Percentiles rank a stretch among this genome's conserved stretches.
phyloP scores from a whole-genome alignment of 2,888 invertebrate genomes.

The Campaea margaritaria region DNA sequence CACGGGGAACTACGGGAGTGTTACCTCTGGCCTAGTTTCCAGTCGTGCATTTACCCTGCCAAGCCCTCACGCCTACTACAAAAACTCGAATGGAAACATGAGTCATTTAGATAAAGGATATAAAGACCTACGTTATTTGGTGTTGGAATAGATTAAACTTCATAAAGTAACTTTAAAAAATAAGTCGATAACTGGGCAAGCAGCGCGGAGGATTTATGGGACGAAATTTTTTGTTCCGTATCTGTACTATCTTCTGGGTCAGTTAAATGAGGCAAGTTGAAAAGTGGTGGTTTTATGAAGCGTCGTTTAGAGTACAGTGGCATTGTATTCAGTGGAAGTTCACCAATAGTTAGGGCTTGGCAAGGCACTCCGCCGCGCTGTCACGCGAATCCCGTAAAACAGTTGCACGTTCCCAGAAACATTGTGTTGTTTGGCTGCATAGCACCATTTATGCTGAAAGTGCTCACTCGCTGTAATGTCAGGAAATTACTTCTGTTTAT shows the following conservation, averaged over 20 bases:
- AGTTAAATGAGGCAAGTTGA: conserved; percentile 15
- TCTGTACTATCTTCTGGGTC: conserved; percentile 16
- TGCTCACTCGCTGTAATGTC: conserved; percentile 55
- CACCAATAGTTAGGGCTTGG: conserved; percentile 43
- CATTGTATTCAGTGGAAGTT: conserved; percentile 26
- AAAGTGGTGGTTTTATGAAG: conserved; percentile 20
- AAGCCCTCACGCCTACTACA: conserved; percentile 41
- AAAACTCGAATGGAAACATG: conserved; percentile 53
- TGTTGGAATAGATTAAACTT: conserved; percentile 33
- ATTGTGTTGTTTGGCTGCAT: conserved; percentile 59
- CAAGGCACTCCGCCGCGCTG: conserved; percentile 48
- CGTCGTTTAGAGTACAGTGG: conserved; percentile 5
- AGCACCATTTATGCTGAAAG: conserved; percentile 60
- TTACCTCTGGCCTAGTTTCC: conserved; percentile 74
- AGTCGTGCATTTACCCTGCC: conserved; percentile 56
- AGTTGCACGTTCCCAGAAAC: conserved; percentile 62
- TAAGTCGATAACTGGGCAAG: conserved; percentile 22
- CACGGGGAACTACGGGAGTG: conserved; percentile 58
- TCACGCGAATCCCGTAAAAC: conserved; percentile 64
- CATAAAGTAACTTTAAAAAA: conserved; percentile 23
- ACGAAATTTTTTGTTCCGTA: conserved; percentile 16
- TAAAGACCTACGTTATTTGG: conserved; percentile 40
- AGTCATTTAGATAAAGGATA: conserved; percentile 31
- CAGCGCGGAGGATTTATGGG: conserved; percentile 24
- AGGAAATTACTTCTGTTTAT: conserved; percentile 58